Evolutionary conservation across 23 tunicate genomes (phyloP).

Genomic region (Styela plicata): DNA sequence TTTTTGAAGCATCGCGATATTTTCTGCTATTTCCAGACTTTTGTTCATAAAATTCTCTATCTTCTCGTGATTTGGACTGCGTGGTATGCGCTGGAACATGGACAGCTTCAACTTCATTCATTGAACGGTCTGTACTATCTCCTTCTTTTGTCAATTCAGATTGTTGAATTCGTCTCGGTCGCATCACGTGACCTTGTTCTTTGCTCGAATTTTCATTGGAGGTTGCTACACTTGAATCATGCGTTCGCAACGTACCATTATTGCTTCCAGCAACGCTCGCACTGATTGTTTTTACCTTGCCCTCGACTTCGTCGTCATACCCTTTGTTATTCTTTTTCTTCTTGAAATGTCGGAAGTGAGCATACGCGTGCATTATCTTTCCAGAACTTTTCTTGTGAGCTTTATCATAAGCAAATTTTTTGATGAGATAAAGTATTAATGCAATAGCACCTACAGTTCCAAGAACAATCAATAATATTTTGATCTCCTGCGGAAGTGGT

Average conservation of each 20-base stretch:
- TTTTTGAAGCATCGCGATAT: background rate
- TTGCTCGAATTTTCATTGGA: background rate
- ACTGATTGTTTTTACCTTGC: background rate
- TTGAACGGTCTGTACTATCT: background rate
- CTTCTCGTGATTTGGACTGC: background rate
- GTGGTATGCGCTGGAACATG: background rate
- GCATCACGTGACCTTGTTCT: background rate
- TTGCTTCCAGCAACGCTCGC: background rate
- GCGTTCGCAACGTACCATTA: background rate
- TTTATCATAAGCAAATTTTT: slow-evolving; percentile 10
- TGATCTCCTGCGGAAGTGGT: slow-evolving; percentile 19
- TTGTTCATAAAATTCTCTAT: background rate
- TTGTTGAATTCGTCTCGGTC: background rate
- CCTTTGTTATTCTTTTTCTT: slow-evolving; percentile 9
- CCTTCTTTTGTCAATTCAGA: background rate
- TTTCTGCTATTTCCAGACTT: background rate
- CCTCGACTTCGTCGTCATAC: background rate
- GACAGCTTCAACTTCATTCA: background rate
- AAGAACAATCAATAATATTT: slow-evolving; percentile 15
- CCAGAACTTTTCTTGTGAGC: slow-evolving; percentile 22
- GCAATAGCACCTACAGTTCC: slow-evolving; percentile 14
- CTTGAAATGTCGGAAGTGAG: slow-evolving; percentile 21
- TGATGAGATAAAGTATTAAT: background rate
- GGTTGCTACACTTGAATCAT: background rate
- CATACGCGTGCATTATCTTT: slow-evolving; percentile 19